Conservation (phyloP, 2,113 vertebrate genomes). For the Pardalotus punctatus region DNA sequence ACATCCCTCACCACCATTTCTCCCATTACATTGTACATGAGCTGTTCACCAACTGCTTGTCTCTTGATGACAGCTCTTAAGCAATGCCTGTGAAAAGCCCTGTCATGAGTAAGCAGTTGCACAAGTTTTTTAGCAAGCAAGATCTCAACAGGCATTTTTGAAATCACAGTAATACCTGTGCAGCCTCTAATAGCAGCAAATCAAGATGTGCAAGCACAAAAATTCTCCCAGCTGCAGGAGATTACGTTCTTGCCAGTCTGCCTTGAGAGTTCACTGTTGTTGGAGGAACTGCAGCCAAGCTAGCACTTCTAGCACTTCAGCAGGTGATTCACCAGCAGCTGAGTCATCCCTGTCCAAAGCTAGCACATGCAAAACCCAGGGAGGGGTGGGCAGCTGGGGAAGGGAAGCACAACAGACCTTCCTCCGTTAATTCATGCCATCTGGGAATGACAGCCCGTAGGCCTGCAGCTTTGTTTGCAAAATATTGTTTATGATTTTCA, state of each 20-base stretch:
- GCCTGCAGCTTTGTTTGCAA: neutral
- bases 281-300: neutral
- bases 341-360: neutral
- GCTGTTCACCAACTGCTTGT: neutral
- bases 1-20: neutral
- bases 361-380: neutral
- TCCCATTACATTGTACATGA: neutral
- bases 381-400: neutral
- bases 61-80: neutral
- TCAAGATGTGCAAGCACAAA: neutral
- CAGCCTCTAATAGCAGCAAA: neutral
- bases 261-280: neutral
- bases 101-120: neutral
- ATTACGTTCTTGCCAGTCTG: neutral
- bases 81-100: neutral
- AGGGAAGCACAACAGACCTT: neutral
- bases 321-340: constrained; percentile 61
- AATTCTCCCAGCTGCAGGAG: neutral
- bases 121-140: neutral
- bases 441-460: neutral
- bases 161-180: neutral
- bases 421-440: constrained; percentile 32
- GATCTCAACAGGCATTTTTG: neutral
- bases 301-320: neutral
- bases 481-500: constrained; percentile 30